These are phyloP conservation scores for Dendroctonus valens DNA, from an alignment of 1,140 invertebrate species.

Conservation along the genomic window DNA sequence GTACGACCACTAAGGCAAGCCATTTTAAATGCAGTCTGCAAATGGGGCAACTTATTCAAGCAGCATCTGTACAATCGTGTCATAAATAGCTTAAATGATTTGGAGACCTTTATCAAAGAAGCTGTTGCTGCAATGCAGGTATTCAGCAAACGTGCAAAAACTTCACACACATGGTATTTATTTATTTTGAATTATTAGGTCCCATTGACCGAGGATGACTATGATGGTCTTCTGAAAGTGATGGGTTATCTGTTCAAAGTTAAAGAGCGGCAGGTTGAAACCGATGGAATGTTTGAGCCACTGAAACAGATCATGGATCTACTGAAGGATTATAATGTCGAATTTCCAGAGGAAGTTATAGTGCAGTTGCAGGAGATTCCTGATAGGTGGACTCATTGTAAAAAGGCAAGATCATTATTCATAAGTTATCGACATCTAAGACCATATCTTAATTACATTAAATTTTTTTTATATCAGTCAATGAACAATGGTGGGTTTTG, in stretches of 20 bases:
- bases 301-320: conserved; percentile 75
- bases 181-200: conserved; percentile 36
- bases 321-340: conserved; percentile 70
- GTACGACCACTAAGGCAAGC: conserved; percentile 86
- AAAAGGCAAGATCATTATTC: conserved; percentile 59
- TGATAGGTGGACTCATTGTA: conserved; percentile 84
- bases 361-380: conserved; percentile 71
- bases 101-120: conserved; percentile 62
- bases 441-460: too few relatives aligned
- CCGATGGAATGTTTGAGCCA: conserved; percentile 78
- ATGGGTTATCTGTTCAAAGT: conserved; percentile 64
- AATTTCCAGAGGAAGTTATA: conserved; percentile 65
- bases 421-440: not conserved
- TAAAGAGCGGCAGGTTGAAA: conserved; percentile 57
- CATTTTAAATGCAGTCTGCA: conserved; percentile 84
- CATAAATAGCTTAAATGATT: conserved; percentile 62
- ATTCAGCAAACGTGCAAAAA: not conserved
- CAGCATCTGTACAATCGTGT: conserved; percentile 89
- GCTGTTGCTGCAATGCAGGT: conserved; percentile 55
- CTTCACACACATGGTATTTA: not conserved
- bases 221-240: conserved; percentile 60
- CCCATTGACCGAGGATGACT: conserved; percentile 60
- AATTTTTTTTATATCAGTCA: not conserved
- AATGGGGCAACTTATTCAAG: conserved; percentile 96
- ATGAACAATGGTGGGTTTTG: not conserved